These are phyloP conservation scores for Hirtodrosophila duncani DNA, from an alignment of 2,888 invertebrate species.

Conservation along the genomic window DNA sequence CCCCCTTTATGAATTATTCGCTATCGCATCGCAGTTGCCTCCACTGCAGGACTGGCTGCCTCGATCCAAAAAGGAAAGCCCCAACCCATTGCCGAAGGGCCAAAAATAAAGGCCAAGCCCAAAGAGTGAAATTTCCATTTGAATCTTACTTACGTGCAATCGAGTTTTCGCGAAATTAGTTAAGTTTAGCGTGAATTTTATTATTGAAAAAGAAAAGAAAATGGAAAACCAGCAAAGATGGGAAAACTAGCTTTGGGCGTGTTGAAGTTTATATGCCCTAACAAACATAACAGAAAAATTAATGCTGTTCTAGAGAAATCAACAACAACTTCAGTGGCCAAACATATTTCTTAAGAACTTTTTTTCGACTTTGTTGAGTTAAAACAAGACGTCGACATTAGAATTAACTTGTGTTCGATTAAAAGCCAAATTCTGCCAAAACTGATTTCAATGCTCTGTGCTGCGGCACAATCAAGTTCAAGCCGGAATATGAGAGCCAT, in stretches of 20 bases:
- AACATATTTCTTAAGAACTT: no score
- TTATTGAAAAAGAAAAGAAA: slow-evolving; percentile 28
- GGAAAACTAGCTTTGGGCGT: not conserved
- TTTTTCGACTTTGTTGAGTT: no score
- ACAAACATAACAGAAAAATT: no score
- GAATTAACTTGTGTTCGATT: no score
- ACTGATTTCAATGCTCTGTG: no score
- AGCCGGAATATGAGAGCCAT: no score
- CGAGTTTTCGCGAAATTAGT: slow-evolving; percentile 43
- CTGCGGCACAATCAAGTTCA: no score
- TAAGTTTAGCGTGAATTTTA: slow-evolving; percentile 47
- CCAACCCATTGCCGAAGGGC: no score
- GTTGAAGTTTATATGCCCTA: slow-evolving; percentile 4
- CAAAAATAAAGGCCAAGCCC: not conserved
- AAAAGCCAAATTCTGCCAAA: no score
- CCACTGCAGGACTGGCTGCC: not conserved
- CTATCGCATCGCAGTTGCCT: slow-evolving; percentile 32
- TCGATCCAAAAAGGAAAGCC: not conserved
- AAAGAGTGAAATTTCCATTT: slow-evolving; percentile 41
- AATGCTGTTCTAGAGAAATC: no score
- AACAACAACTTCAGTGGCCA: no score
- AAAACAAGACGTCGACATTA: no score
- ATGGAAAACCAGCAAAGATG: not conserved
- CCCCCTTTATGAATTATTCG: slow-evolving; percentile 44
- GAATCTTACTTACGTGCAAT: slow-evolving; percentile 44